phyloP scores from a whole-genome alignment of 2,113 vertebrate genomes.

The Aramus guarauna region DNA sequence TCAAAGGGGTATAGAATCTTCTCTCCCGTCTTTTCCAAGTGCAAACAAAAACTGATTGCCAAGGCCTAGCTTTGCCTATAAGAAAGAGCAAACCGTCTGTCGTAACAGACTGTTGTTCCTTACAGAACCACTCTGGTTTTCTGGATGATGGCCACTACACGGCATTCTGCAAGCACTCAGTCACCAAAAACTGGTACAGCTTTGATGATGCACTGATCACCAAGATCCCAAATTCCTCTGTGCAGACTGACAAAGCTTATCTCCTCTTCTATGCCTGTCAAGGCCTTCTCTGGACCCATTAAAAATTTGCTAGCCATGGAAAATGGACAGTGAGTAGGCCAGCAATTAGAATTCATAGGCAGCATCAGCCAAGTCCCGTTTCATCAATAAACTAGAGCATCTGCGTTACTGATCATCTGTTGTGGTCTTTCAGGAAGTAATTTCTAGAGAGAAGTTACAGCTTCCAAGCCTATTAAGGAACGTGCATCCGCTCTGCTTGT shows the following conservation, averaged over 20 bases:
- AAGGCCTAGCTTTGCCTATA: not conserved
- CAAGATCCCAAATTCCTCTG: constrained; percentile 66
- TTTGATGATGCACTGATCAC: constrained; percentile 79
- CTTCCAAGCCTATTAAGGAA: not conserved
- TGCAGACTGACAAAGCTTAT: constrained; percentile 80
- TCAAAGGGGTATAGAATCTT: not conserved
- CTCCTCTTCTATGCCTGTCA: constrained; percentile 82
- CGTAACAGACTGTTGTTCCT: not conserved
- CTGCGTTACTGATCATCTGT: not conserved
- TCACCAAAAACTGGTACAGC: constrained; percentile 76
- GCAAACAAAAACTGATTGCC: not conserved
- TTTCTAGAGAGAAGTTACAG: not conserved
- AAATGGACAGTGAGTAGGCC: not conserved
- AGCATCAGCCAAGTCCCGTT: not conserved
- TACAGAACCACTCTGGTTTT: constrained; percentile 85
- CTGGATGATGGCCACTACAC: constrained; percentile 88
- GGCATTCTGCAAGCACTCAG: constrained; percentile 78
- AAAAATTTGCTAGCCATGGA: not conserved
- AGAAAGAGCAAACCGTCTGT: not conserved
- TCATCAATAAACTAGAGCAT: constrained; percentile 50
- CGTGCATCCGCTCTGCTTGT: rapidly evolving
- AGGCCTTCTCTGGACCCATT: constrained; percentile 56
- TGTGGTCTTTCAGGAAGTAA: not conserved
- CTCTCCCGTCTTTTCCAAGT: not conserved
- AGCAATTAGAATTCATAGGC: not conserved